Percentiles rank a stretch among this genome's conserved stretches.
Evolutionary conservation across 2,888 invertebrate species (phyloP).

Genomic region (Cheilosia impressa): DNA sequence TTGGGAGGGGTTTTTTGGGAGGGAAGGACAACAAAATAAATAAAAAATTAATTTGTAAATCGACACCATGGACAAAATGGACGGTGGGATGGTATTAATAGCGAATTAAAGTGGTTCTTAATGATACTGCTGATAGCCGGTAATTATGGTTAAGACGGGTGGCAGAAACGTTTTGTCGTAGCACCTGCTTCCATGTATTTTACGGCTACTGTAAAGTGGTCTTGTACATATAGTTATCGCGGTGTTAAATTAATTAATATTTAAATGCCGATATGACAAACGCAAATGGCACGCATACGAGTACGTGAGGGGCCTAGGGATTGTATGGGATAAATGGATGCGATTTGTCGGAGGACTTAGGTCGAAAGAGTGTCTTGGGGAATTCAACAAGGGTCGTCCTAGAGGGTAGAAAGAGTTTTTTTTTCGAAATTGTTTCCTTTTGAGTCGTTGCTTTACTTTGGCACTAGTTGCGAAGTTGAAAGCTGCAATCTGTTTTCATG

Average conservation of each 20-base stretch:
- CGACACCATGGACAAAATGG: constrained; percentile 56
- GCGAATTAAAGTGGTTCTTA: constrained; percentile 62
- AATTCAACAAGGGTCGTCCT: too few relatives aligned
- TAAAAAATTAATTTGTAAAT: constrained; percentile 57
- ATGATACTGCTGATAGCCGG: constrained; percentile 55
- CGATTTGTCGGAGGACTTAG: too few relatives aligned
- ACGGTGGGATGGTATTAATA: constrained; percentile 38
- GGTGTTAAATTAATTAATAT: not conserved
- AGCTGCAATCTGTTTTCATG: too few relatives aligned
- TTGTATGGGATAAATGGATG: not conserved
- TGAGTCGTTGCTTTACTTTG: too few relatives aligned
- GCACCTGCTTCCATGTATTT: constrained; percentile 10
- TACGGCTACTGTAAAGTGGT: not conserved
- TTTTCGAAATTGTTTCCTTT: too few relatives aligned
- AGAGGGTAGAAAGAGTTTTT: too few relatives aligned
- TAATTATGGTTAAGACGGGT: constrained; percentile 25
- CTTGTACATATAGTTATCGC: not conserved
- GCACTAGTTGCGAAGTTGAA: too few relatives aligned
- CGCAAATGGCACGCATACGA: not conserved
- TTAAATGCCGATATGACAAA: not conserved
- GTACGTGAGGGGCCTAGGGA: not conserved
- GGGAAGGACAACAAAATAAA: not conserved
- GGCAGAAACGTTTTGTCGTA: constrained; percentile 8
- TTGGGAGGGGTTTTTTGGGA: not conserved
- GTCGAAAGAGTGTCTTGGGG: too few relatives aligned